Conservation (phyloP, 2,113 vertebrate genomes). For the Lepisosteus oculatus region DNA sequence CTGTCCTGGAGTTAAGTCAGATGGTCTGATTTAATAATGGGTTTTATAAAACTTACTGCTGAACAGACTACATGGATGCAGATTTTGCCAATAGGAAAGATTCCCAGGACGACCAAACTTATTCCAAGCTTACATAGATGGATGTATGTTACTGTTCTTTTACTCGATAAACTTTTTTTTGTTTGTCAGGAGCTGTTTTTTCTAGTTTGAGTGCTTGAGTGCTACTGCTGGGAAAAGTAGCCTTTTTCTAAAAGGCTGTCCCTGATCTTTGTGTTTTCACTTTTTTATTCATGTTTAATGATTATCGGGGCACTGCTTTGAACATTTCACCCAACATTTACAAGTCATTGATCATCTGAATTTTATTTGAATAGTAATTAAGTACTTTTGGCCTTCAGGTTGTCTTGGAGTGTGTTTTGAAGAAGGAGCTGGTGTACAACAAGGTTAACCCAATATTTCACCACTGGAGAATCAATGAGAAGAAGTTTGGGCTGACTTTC, state of each 20-base stretch:
- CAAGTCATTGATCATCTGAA: too few relatives aligned
- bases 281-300: too few relatives aligned
- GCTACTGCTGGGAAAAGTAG: too few relatives aligned
- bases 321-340: too few relatives aligned
- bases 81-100: constrained; percentile 27
- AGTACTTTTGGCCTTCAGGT: constrained; percentile 68
- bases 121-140: too few relatives aligned
- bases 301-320: too few relatives aligned
- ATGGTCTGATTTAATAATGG: constrained; percentile 65
- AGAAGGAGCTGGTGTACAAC: constrained; percentile 95
- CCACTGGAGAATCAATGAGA: constrained; percentile 97
- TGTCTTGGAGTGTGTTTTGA: constrained; percentile 94
- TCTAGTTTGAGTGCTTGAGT: too few relatives aligned
- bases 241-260: too few relatives aligned
- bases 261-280: too few relatives aligned
- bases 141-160: too few relatives aligned
- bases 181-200: too few relatives aligned
- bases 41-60: constrained; percentile 48
- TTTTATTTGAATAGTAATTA: background rate
- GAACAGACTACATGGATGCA: constrained; percentile 42
- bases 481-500: constrained; percentile 98
- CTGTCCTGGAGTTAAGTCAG: constrained; percentile 54
- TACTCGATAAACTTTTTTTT: too few relatives aligned
- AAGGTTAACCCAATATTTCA: constrained; percentile 98
- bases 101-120: background rate